phyloP scores from a whole-genome alignment of 2,888 invertebrate genomes.

The Diloba caeruleocephala region DNA sequence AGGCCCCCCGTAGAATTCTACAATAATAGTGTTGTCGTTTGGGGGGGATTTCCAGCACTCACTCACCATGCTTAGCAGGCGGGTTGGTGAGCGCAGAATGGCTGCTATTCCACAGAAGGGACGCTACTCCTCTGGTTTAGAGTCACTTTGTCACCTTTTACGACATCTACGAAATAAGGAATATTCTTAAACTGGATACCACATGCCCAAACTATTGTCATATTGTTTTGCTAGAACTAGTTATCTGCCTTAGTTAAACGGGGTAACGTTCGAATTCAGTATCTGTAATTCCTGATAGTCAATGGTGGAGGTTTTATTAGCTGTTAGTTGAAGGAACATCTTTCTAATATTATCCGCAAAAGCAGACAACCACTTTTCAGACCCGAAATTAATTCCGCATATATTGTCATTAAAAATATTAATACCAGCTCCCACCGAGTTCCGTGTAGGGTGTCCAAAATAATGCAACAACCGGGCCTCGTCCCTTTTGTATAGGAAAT shows the following conservation, averaged over 20 bases:
- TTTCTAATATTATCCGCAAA: constrained; percentile 23
- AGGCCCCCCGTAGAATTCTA: too few species aligned
- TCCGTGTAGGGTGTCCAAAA: constrained; percentile 77
- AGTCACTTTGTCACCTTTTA: too few species aligned
- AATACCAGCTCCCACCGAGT: constrained; percentile 48
- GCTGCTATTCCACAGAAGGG: too few species aligned
- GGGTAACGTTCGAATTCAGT: constrained; percentile 10
- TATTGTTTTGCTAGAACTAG: constrained; percentile 4
- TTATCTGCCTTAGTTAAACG: constrained; percentile 6
- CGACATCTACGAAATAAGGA: too few species aligned
- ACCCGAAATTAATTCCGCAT: constrained; percentile 32
- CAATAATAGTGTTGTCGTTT: too few species aligned
- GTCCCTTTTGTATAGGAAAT: constrained; percentile 58
- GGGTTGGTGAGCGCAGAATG: too few species aligned
- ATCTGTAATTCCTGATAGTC: constrained; percentile 5
- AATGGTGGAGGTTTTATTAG: constrained; percentile 1
- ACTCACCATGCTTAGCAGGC: too few species aligned
- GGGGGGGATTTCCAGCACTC: too few species aligned
- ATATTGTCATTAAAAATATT: constrained; percentile 36
- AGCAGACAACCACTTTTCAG: constrained; percentile 19
- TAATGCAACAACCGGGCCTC: constrained; percentile 65
- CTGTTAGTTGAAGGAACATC: constrained; percentile 1
- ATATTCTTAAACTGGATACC: too few species aligned
- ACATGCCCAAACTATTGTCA: too few species aligned
- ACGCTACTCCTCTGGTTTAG: too few species aligned